These are phyloP conservation scores for Siniperca undulata DNA, from an alignment of 2,797 vertebrate genomes.

Conservation along the genomic window DNA sequence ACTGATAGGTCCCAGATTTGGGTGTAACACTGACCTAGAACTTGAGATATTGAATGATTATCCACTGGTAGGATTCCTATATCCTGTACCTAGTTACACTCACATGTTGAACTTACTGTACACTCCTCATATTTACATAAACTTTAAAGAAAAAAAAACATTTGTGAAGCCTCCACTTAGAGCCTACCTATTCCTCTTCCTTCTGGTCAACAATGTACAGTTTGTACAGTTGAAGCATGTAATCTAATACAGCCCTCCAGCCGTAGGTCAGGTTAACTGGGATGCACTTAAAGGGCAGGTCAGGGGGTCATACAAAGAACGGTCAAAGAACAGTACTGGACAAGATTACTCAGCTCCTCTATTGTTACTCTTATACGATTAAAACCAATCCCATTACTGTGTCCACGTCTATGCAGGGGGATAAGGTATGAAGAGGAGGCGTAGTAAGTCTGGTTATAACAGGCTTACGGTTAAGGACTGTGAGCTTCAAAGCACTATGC, in stretches of 20 bases:
- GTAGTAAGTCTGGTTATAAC: slow-evolving; percentile 58
- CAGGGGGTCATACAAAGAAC: slow-evolving; percentile 50
- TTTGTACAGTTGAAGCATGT: slow-evolving; percentile 12
- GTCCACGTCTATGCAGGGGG: slow-evolving; percentile 13
- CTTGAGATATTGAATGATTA: background rate
- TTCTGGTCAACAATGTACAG: background rate
- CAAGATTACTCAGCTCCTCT: slow-evolving; percentile 47
- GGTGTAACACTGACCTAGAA: slow-evolving; percentile 17
- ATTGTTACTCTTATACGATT: slow-evolving; percentile 66
- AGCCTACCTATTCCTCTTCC: background rate
- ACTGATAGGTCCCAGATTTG: slow-evolving; percentile 18
- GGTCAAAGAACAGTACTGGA: slow-evolving; percentile 43
- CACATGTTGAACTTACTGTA: background rate
- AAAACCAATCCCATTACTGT: slow-evolving; percentile 70
- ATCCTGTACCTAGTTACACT: background rate
- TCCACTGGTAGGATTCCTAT: background rate
- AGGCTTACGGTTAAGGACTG: slow-evolving; percentile 58
- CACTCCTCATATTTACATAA: background rate
- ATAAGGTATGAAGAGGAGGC: slow-evolving; percentile 46
- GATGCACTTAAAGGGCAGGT: slow-evolving; percentile 38
- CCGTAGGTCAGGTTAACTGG: slow-evolving; percentile 41
- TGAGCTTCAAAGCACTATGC: slow-evolving; percentile 41
- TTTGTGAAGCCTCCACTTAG: background rate
- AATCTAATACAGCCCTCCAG: slow-evolving; percentile 26
- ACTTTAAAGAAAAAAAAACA: background rate